Evolutionary conservation across 2,888 invertebrate species (phyloP).

Genomic region (Cosmia trapezina): DNA sequence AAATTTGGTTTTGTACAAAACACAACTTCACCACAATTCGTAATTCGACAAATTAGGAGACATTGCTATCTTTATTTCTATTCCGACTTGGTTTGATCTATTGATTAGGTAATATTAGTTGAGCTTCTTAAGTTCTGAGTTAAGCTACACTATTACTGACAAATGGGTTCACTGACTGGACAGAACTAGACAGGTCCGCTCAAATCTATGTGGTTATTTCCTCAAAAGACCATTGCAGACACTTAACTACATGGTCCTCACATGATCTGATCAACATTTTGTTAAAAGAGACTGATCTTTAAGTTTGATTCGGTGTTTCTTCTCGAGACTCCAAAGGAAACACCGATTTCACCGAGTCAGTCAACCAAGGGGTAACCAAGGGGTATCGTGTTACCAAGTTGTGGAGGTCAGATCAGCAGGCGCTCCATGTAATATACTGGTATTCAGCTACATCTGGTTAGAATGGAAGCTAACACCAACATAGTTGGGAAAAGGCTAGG

Average conservation of each 20-base stretch:
- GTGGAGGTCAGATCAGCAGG: too few relatives aligned
- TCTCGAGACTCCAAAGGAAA: background rate
- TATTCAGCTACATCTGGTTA: too few relatives aligned
- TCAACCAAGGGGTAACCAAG: too few relatives aligned
- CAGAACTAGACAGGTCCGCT: background rate
- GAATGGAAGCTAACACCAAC: too few relatives aligned
- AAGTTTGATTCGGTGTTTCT: background rate
- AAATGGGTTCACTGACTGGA: background rate
- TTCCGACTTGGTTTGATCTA: background rate
- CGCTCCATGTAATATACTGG: too few relatives aligned
- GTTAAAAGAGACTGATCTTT: background rate
- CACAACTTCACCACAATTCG: background rate
- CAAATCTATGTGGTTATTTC: background rate
- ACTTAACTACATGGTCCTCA: too few relatives aligned
- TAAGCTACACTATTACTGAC: background rate
- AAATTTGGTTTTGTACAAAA: background rate
- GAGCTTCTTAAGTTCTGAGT: background rate
- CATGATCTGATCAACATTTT: background rate
- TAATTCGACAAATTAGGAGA: background rate
- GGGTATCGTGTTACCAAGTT: too few relatives aligned
- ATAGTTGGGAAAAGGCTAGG: too few relatives aligned
- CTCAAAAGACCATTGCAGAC: background rate
- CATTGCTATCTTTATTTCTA: background rate
- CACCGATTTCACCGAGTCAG: background rate
- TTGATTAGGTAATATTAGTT: background rate